phyloP scores from a whole-genome alignment of 2,113 vertebrate genomes.

The Dolichallabes microphthalmus region DNA sequence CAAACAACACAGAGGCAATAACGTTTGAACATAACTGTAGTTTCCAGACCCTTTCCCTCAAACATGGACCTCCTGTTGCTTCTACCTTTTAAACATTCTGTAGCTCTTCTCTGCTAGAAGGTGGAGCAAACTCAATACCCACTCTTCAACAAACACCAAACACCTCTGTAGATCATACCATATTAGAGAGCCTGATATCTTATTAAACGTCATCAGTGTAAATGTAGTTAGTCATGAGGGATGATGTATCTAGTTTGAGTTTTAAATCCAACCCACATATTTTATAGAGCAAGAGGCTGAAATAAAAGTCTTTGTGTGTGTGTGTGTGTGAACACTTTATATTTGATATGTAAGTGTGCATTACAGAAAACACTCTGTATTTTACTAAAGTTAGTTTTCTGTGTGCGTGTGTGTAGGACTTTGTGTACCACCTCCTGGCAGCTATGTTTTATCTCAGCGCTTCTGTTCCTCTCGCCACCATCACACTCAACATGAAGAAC shows the following conservation, averaged over 20 bases:
- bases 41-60: background rate
- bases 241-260: background rate
- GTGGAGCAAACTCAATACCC: background rate
- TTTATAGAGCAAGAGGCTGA: background rate
- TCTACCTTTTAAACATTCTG: background rate
- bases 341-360: no score
- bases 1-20: no score
- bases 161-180: no score
- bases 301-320: conserved; percentile 1
- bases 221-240: background rate
- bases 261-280: background rate
- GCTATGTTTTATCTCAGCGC: conserved; percentile 74
- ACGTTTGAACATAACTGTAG: no score
- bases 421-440: conserved; percentile 65
- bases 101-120: background rate
- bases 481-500: conserved; percentile 28
- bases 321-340: background rate
- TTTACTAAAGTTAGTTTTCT: background rate
- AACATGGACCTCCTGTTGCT: background rate
- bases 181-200: no score
- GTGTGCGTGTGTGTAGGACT: conserved; percentile 54
- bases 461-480: conserved; percentile 62
- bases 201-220: background rate
- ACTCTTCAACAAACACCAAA: background rate
- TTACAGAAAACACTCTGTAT: background rate